Conservation (phyloP, 1,140 invertebrate genomes). For the Drosophila sp. region DNA sequence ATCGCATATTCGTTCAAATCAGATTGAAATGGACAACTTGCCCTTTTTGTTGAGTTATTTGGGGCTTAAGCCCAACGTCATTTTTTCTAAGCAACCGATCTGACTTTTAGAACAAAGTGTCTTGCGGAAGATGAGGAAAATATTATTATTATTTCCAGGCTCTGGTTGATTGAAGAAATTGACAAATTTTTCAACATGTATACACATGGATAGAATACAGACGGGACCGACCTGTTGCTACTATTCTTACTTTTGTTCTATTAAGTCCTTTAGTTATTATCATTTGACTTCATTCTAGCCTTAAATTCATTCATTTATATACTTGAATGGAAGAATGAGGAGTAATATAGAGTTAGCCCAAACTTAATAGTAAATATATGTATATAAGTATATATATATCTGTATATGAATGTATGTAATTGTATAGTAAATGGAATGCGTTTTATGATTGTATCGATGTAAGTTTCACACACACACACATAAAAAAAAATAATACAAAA, state of each 20-base stretch:
- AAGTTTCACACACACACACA: background rate
- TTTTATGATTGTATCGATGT: background rate
- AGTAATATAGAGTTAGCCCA: slow-evolving; percentile 1
- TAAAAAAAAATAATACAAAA: background rate
- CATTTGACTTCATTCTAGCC: background rate
- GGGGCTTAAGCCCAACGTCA: too few relatives aligned
- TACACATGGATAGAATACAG: too few relatives aligned
- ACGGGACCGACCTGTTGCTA: too few relatives aligned
- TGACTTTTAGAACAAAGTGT: too few relatives aligned
- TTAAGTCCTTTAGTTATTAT: slow-evolving; percentile 5
- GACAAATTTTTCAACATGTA: too few relatives aligned
- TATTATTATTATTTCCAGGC: too few relatives aligned
- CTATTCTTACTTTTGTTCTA: background rate
- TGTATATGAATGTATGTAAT: background rate
- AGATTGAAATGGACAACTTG: too few relatives aligned
- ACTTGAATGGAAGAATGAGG: background rate
- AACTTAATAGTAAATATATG: slow-evolving; percentile 4
- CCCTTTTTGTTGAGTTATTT: too few relatives aligned
- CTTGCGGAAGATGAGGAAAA: too few relatives aligned
- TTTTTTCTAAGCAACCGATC: too few relatives aligned
- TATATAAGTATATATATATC: background rate
- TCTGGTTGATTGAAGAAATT: too few relatives aligned
- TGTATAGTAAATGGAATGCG: background rate
- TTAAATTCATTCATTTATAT: background rate
- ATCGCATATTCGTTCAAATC: too few relatives aligned